Conservation (phyloP, 2,113 vertebrate genomes). For the Prietella phreatophila region DNA sequence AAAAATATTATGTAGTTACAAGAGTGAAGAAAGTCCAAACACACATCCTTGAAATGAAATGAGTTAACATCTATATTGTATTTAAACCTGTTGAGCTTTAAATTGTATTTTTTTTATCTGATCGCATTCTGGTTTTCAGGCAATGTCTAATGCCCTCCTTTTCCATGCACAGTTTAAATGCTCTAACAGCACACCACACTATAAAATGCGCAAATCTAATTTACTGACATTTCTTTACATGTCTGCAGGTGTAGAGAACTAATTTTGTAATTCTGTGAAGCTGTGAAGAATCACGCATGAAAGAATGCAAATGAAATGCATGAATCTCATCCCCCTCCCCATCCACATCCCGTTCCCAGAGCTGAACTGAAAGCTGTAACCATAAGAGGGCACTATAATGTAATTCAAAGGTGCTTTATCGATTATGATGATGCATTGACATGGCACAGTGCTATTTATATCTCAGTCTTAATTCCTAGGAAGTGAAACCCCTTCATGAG, state of each 20-base stretch:
- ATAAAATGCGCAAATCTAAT: neutral
- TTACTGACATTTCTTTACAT: neutral
- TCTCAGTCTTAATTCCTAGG: constrained; percentile 22
- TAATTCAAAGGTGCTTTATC: constrained; percentile 24
- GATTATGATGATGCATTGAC: constrained; percentile 19
- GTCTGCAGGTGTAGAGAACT: neutral
- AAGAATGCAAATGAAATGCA: constrained; percentile 7
- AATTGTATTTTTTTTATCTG: too few relatives aligned
- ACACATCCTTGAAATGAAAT: neutral
- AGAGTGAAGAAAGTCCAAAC: neutral
- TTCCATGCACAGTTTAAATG: neutral
- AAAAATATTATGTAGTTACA: neutral
- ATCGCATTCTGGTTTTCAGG: neutral
- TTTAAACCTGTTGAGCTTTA: neutral
- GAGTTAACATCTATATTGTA: neutral
- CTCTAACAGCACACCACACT: neutral
- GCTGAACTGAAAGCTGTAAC: constrained; percentile 2
- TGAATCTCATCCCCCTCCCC: neutral
- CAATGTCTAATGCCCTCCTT: neutral
- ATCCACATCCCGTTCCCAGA: neutral
- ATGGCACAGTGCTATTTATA: constrained; percentile 41
- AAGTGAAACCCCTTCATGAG: constrained; percentile 9
- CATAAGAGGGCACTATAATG: constrained; percentile 44
- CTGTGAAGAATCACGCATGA: neutral
- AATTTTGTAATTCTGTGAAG: neutral